Evolutionary conservation across 2,888 invertebrate species (phyloP).

Genomic region (Papilio demoleus): DNA sequence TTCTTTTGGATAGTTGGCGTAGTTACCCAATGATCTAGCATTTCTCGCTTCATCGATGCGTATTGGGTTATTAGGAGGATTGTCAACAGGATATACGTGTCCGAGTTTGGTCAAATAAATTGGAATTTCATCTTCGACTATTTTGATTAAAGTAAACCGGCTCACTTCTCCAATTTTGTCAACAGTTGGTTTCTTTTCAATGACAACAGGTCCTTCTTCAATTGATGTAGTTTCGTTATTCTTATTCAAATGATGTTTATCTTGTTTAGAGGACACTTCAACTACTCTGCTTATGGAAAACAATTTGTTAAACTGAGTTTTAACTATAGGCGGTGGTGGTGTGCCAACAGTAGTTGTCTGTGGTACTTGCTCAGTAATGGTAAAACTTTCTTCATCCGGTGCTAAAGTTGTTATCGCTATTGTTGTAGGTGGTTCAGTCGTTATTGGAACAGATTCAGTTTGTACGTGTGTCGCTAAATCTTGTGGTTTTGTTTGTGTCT

Average conservation of each 20-base stretch:
- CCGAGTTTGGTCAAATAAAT: constrained; percentile 78
- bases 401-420: constrained; percentile 19
- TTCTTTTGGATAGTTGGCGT: constrained; percentile 70
- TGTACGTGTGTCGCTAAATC: constrained; percentile 54
- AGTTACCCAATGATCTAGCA: constrained; percentile 71
- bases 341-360: constrained; percentile 60
- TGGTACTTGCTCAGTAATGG: constrained; percentile 46
- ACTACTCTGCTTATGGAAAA: constrained; percentile 88
- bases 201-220: constrained; percentile 78
- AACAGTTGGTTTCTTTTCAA: constrained; percentile 84
- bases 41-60: constrained; percentile 80
- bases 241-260: constrained; percentile 83
- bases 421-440: constrained; percentile 22
- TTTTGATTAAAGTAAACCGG: constrained; percentile 86
- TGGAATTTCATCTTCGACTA: constrained; percentile 84
- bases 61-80: constrained; percentile 77
- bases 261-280: constrained; percentile 86
- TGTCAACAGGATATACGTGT: constrained; percentile 77
- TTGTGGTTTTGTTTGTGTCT: constrained; percentile 62
- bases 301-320: constrained; percentile 83
- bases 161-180: constrained; percentile 88
- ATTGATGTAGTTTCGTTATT: constrained; percentile 80
- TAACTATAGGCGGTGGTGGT: constrained; percentile 65
- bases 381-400: constrained; percentile 47
- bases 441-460: constrained; percentile 45